phyloP scores from a whole-genome alignment of 1,140 invertebrate species.

The Sycophaga agraensis region DNA sequence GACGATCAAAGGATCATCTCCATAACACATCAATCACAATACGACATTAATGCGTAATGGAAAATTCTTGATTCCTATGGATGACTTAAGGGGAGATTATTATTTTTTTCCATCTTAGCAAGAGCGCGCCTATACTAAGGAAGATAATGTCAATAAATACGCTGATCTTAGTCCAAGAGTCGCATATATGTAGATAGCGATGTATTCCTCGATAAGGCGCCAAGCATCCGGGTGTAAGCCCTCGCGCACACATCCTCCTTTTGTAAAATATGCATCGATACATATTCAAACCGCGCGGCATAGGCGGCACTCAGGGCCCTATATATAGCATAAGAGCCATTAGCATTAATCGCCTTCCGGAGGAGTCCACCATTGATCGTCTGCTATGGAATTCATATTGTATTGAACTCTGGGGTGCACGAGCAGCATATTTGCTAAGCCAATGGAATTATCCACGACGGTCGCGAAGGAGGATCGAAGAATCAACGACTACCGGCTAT shows the following conservation, averaged over 20 bases:
- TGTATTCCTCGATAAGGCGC: conserved; percentile 35
- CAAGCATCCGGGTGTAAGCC: too few species aligned
- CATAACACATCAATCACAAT: too few species aligned
- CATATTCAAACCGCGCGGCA: conserved; percentile 45
- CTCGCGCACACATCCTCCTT: conserved; percentile 26
- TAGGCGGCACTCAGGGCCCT: background rate
- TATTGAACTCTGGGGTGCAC: conserved; percentile 34
- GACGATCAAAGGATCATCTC: too few species aligned
- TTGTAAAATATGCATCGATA: conserved; percentile 49
- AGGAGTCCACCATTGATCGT: conserved; percentile 44
- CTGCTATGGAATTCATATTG: conserved; percentile 50
- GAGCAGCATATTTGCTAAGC: conserved; percentile 36
- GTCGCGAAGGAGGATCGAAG: too few species aligned
- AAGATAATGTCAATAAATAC: background rate
- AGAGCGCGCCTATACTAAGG: too few species aligned
- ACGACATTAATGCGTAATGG: too few species aligned
- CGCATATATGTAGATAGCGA: conserved; percentile 3
- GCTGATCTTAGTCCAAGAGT: background rate
- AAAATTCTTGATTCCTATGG: too few species aligned
- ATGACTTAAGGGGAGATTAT: too few species aligned
- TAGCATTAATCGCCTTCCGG: conserved; percentile 53
- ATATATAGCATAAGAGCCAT: conserved; percentile 40
- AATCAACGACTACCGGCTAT: conserved; percentile 18
- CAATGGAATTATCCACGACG: conserved; percentile 41
- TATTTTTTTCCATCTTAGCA: too few species aligned